Percentiles rank a stretch among this genome's conserved stretches.
These are phyloP conservation scores for Watsonalla cultraria DNA, from an alignment of 2,888 invertebrate species.

Conservation along the genomic window DNA sequence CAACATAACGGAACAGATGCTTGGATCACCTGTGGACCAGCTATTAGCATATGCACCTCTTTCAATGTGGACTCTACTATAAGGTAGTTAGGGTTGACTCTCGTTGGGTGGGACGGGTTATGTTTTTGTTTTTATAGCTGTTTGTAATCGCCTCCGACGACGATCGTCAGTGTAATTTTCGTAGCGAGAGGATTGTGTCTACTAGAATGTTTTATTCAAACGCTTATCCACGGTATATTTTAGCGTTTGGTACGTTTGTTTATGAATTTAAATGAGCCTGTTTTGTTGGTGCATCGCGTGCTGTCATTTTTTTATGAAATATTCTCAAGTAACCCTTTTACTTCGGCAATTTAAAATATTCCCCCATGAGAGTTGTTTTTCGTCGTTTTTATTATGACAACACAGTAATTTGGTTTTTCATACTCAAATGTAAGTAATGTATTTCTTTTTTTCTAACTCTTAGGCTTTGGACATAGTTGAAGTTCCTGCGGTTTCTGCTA, in stretches of 20 bases:
- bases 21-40: conserved; percentile 61
- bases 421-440: too few species aligned
- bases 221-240: conserved; percentile 35
- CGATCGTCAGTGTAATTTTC: conserved; percentile 45
- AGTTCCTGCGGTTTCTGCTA: too few species aligned
- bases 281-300: conserved; percentile 26
- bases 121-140: conserved; percentile 56
- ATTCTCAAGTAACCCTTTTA: conserved; percentile 7
- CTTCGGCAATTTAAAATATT: conserved; percentile 10
- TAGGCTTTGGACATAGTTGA: too few species aligned
- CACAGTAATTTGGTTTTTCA: too few species aligned
- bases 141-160: conserved; percentile 41
- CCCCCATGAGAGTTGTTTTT: not conserved
- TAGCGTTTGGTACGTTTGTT: conserved; percentile 32
- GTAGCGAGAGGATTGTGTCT: conserved; percentile 42
- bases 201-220: conserved; percentile 55
- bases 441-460: too few species aligned
- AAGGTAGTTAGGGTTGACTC: conserved; percentile 23
- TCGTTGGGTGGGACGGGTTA: conserved; percentile 16
- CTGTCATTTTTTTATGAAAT: conserved; percentile 13
- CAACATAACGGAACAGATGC: conserved; percentile 66
- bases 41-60: conserved; percentile 38
- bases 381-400: too few species aligned
- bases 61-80: conserved; percentile 37
- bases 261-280: conserved; percentile 41